Base-by-base conservation (phyloP, 2,113 vertebrate species). In the Leucosticte australis region DNA sequence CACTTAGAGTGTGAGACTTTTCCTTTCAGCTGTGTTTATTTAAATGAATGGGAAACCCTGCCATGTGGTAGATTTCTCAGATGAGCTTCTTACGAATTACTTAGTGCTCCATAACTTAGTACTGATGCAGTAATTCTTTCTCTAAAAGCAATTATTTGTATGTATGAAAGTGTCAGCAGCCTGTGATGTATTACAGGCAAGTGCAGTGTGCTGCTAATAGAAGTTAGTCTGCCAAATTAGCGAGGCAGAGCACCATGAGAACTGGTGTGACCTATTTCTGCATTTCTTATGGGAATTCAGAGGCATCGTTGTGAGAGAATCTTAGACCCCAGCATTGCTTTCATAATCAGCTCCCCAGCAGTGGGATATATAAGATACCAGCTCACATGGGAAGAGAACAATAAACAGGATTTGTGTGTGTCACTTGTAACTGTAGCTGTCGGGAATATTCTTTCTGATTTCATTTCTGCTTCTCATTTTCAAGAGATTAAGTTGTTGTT, bases 401-500 rank as follows among this genome's bases (percentile, higher is more conserved):
- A 57, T 79, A 89, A 96, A 67, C 50, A 86, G 46, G 79, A 68
- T 96, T 82, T 94, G 63, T 78, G 62, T 59, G 62, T 71, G 35
- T 75, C 50, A 84, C 75, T 94, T 95, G 74, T 82, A 93, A 97
- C 92, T 74, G 35, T 83, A 94, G 81, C 90, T 95, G 76, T 91
- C 88, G 74, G 88, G 87, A 65, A 47, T 56, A 65, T 94, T 95
- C 94, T 73, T 87, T 94, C 95, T 94, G n/a, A 75, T 94, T 96
- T 97, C 94, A 93, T 95, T 97, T 96, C 92, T 92, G 92, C 89
- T 94, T 62, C 93, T 95, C 33, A 67, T 97, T 94, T 87, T 46
- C 77, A 89, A 70, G 94, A 91, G 96, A 97, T 94, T 92, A 95
- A 95, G 74, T 96, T 97, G 86, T 96, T 96, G 93, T 92, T 97